Percentiles rank a stretch among this genome's conserved stretches.
phyloP scores from a whole-genome alignment of 1,140 invertebrate species.

The Atta colombica region DNA sequence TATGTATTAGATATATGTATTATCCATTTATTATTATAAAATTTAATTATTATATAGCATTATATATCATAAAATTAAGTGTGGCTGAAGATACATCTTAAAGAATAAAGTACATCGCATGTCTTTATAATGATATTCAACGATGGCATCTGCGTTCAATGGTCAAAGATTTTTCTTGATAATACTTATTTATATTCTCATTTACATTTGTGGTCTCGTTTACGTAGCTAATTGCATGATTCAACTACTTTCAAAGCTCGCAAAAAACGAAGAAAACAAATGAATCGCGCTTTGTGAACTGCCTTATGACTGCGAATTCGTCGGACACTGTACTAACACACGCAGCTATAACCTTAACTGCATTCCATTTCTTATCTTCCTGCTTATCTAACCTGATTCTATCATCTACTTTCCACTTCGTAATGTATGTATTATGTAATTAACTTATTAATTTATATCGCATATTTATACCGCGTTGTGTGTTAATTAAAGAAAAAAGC shows the following conservation, averaged over 20 bases:
- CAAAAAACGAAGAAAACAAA: slow-evolving; percentile 10
- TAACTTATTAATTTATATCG: background rate
- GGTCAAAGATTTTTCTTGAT: slow-evolving; percentile 11
- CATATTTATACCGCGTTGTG: background rate
- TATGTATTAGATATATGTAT: background rate
- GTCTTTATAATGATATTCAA: background rate
- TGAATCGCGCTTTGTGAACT: background rate
- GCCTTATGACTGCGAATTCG: background rate
- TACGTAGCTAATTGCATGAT: slow-evolving; percentile 13
- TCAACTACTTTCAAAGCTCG: slow-evolving; percentile 24
- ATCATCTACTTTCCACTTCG: background rate
- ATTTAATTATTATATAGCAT: background rate
- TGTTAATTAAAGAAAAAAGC: background rate
- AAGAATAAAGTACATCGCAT: background rate
- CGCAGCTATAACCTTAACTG: background rate
- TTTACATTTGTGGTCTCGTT: background rate
- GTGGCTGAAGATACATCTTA: background rate
- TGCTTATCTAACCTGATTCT: background rate
- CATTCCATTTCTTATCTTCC: slow-evolving; percentile 4
- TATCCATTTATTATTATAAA: background rate
- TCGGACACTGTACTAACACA: background rate
- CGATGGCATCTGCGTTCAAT: slow-evolving; percentile 2
- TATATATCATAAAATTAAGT: background rate
- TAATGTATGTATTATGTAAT: background rate
- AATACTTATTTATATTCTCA: slow-evolving; percentile 2